phyloP scores from a whole-genome alignment of 2,797 vertebrate genomes.

The Malurus splendens region DNA sequence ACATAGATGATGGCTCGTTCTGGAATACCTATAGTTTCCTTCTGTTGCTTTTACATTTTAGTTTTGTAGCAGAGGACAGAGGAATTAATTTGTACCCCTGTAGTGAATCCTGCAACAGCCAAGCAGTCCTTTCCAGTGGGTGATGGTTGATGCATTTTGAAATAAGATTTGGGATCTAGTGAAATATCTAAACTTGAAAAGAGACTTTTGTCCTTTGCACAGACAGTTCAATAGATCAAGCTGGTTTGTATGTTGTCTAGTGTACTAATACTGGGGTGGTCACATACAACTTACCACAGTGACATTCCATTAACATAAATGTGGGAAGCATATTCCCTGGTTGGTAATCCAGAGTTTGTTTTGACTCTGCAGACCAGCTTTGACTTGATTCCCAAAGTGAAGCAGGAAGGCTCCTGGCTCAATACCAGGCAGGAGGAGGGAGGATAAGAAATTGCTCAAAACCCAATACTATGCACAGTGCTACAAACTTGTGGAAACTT shows the following conservation, averaged over 20 bases:
- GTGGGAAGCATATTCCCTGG: background rate
- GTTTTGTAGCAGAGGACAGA: background rate
- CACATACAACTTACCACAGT: background rate
- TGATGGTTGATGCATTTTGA: background rate
- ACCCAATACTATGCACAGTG: accelerated
- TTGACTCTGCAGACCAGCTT: background rate
- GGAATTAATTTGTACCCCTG: background rate
- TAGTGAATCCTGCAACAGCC: background rate
- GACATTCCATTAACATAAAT: background rate
- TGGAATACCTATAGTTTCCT: background rate
- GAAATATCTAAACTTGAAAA: background rate
- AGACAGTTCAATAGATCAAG: background rate
- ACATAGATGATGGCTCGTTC: background rate
- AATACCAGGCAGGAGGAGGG: background rate
- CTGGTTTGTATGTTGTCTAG: background rate
- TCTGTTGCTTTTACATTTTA: background rate
- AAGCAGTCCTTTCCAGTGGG: background rate
- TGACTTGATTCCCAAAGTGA: background rate
- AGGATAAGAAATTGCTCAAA: background rate
- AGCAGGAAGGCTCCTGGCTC: background rate
- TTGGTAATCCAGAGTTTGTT: background rate
- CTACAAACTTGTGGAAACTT: background rate
- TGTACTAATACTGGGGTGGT: background rate
- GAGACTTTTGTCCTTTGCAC: background rate
- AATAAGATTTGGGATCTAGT: background rate